phyloP scores from a whole-genome alignment of 2,888 invertebrate genomes.

The Sabatieria punctata region DNA sequence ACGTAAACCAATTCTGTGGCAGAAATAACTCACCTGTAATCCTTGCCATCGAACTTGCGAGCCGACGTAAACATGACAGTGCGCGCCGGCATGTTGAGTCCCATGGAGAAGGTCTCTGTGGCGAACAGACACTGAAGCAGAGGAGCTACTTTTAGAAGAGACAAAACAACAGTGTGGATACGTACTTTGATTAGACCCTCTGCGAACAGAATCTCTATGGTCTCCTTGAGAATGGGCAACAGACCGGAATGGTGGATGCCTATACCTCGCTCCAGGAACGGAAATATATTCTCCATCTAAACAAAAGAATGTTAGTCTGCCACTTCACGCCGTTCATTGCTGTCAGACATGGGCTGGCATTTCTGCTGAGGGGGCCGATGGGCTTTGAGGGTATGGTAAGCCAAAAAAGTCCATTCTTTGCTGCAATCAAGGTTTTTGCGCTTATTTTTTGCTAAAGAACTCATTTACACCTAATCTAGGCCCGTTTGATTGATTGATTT shows the following conservation, averaged over 20 bases:
- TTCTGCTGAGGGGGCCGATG: background rate
- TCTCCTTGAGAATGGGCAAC: conserved; percentile 90
- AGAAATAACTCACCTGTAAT: conserved; percentile 59
- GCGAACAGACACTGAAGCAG: conserved; percentile 53
- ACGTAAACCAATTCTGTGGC: background rate
- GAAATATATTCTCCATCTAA: conserved; percentile 48
- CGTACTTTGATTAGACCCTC: conserved; percentile 77
- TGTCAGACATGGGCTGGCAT: no score
- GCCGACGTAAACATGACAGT: conserved; percentile 91
- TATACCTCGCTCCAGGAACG: conserved; percentile 76
- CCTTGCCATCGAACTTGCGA: conserved; percentile 89
- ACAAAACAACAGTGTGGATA: background rate
- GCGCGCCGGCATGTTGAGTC: conserved; percentile 97
- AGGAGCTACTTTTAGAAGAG: background rate
- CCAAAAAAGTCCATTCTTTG: no score
- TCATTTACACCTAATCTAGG: no score
- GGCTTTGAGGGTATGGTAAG: no score
- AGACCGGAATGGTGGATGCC: conserved; percentile 85
- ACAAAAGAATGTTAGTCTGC: background rate
- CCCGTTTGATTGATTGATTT: no score
- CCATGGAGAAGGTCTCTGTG: conserved; percentile 99
- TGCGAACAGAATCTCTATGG: conserved; percentile 92
- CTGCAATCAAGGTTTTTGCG: no score
- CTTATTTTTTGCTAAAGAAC: no score
- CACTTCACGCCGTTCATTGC: no score